These are phyloP conservation scores for Sphyrna mokarran DNA, from an alignment of 2,113 vertebrate species.

Conservation along the genomic window DNA sequence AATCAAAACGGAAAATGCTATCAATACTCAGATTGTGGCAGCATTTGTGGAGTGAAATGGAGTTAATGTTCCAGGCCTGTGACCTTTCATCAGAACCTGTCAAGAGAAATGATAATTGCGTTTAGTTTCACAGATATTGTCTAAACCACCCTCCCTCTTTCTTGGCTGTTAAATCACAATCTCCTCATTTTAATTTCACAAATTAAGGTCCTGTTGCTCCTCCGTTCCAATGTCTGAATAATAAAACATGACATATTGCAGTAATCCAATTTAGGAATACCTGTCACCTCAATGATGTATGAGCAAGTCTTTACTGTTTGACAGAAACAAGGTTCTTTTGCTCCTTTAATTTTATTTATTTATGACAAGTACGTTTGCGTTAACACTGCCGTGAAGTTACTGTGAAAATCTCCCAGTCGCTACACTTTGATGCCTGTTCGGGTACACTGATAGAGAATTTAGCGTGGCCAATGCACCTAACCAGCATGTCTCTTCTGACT, in stretches of 20 bases:
- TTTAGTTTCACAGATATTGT: too few relatives aligned
- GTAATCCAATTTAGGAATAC: neutral
- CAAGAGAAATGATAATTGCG: too few relatives aligned
- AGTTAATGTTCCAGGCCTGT: neutral
- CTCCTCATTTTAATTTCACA: neutral
- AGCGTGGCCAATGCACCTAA: too few relatives aligned
- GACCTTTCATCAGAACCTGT: neutral
- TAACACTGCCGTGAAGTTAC: too few relatives aligned
- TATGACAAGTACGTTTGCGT: too few relatives aligned
- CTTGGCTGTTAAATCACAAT: neutral
- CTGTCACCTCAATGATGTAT: neutral
- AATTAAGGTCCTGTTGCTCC: neutral
- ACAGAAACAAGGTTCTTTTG: neutral
- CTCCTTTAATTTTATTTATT: neutral
- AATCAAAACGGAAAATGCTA: neutral
- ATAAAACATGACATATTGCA: neutral
- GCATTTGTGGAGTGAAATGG: neutral
- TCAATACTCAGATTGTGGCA: neutral
- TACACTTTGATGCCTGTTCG: too few relatives aligned
- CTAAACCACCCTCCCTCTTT: neutral
- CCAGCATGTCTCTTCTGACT: neutral
- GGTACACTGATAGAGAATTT: too few relatives aligned
- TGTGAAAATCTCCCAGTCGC: too few relatives aligned
- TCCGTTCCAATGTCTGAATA: neutral
- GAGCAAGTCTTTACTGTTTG: neutral